A percentile compares a stretch with the other conserved stretches of the same genome.
These are phyloP conservation scores for Pocillopora grandis DNA, from an alignment of 92 coral and sea anemone species.

Conservation along the genomic window DNA sequence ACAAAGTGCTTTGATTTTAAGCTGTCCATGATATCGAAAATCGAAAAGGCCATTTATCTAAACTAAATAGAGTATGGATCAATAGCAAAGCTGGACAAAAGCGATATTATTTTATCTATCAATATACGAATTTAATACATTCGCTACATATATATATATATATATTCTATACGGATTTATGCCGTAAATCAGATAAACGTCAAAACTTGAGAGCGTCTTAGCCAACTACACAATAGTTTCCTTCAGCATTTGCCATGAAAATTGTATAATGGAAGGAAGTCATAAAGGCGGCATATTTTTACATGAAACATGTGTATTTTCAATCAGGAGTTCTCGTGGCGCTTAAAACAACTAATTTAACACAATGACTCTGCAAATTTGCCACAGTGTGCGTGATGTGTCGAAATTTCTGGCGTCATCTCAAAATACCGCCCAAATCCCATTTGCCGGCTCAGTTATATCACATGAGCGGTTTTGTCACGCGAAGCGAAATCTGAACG, in stretches of 20 bases:
- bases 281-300: background rate
- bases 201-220: background rate
- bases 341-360: background rate
- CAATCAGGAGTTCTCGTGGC: background rate
- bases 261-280: background rate
- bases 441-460: background rate
- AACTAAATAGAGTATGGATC: no score
- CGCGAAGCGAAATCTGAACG: background rate
- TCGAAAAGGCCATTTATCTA: no score
- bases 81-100: background rate
- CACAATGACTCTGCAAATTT: slow-evolving; percentile 7
- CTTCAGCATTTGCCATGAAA: background rate
- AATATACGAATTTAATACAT: slow-evolving; percentile 4
- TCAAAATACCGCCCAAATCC: background rate
- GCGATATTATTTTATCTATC: background rate
- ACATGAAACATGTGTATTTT: background rate
- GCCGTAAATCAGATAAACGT: background rate
- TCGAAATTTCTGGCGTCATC: background rate
- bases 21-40: no score
- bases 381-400: slow-evolving; percentile 2
- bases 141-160: no score
- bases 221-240: background rate
- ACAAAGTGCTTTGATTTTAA: no score
- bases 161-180: background rate
- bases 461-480: slow-evolving; percentile 10